These are phyloP conservation scores for Mechanitis mazaeus DNA, from an alignment of 2,888 invertebrate genomes.

Conservation along the genomic window DNA sequence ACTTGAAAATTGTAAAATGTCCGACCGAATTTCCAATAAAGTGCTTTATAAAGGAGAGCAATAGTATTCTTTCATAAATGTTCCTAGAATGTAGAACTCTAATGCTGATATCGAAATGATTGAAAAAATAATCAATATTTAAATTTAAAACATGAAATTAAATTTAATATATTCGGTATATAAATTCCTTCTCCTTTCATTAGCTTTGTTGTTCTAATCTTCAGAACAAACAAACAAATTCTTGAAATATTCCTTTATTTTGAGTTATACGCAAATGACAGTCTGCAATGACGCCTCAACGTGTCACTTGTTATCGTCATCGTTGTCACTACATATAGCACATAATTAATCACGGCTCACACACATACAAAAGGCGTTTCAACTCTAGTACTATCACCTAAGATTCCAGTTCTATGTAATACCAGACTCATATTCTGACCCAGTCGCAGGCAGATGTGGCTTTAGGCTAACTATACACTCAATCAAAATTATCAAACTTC, in stretches of 20 bases:
- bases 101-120: no score
- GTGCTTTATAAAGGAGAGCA: background rate
- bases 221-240: background rate
- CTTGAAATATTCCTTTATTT: slow-evolving; percentile 28
- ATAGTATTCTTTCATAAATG: no score
- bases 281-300: slow-evolving; percentile 24
- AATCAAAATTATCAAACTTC: background rate
- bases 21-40: slow-evolving; percentile 5
- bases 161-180: no score
- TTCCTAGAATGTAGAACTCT: no score
- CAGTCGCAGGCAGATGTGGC: slow-evolving; percentile 37
- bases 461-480: slow-evolving; percentile 7
- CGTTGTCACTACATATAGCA: slow-evolving; percentile 31
- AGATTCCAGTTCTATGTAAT: slow-evolving; percentile 49
- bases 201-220: no score
- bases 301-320: slow-evolving; percentile 23
- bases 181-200: no score
- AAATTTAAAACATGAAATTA: no score
- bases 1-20: slow-evolving; percentile 20
- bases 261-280: slow-evolving; percentile 34
- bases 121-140: no score
- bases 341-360: slow-evolving; percentile 35
- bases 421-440: slow-evolving; percentile 45
- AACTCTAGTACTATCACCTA: slow-evolving; percentile 38
- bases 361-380: slow-evolving; percentile 35